Conservation (phyloP, 2,797 vertebrate genomes). For the Ibycter americanus region DNA sequence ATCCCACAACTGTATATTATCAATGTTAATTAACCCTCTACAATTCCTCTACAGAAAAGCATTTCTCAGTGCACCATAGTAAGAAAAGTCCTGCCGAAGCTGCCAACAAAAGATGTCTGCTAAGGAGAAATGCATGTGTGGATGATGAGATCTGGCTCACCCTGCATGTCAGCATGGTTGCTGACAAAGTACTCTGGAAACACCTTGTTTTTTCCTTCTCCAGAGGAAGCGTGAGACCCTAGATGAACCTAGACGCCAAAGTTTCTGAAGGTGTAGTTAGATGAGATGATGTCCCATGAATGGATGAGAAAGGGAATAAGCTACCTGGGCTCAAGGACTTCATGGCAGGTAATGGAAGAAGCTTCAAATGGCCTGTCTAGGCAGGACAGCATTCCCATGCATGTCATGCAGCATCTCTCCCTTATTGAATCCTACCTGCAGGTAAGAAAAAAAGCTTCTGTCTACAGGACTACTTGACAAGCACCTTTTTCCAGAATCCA, state of each 20-base stretch:
- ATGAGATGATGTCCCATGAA: not conserved
- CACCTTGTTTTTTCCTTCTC: not conserved
- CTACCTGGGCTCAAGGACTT: not conserved
- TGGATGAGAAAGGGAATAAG: not conserved
- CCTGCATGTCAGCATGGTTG: not conserved
- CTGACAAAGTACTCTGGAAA: not conserved
- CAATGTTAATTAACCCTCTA: too few relatives aligned
- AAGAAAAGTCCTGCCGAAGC: not conserved
- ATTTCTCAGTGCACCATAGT: not conserved
- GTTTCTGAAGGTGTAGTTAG: not conserved
- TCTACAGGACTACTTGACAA: not conserved
- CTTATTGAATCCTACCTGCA: not conserved
- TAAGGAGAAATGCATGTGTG: not conserved
- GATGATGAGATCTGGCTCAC: not conserved
- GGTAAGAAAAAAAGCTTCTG: not conserved
- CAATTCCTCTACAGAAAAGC: too few relatives aligned
- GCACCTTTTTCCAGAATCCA: not conserved
- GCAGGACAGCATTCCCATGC: not conserved
- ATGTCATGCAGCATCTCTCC: not conserved
- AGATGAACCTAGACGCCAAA: not conserved
- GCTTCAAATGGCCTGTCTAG: not conserved
- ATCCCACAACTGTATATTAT: too few relatives aligned
- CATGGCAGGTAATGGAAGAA: not conserved
- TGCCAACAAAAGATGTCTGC: not conserved
- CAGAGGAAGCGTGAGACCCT: fast-evolving